Percentiles rank a stretch among this genome's conserved stretches.
Evolutionary conservation across 2,797 vertebrate species (phyloP).

Genomic region (Somateria mollissima): DNA sequence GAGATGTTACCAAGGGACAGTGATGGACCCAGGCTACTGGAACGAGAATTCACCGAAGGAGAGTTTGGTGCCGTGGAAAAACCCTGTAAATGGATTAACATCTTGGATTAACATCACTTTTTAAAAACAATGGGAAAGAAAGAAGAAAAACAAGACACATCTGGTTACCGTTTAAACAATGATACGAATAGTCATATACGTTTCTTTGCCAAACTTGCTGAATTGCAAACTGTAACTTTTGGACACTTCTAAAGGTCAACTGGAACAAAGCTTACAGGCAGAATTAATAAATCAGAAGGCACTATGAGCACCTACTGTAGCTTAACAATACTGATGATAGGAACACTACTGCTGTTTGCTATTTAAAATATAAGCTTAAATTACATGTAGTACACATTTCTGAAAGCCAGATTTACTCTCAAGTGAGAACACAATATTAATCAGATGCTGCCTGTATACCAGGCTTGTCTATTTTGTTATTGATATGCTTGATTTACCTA

Average conservation of each 20-base stretch:
- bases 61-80: conserved; percentile 78
- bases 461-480: neutral
- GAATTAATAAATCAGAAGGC: neutral
- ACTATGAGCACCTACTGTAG: neutral
- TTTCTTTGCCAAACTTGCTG: conserved; percentile 41
- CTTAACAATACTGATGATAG: neutral
- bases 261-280: conserved; percentile 35
- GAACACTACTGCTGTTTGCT: neutral
- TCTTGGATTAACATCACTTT: conserved; percentile 34
- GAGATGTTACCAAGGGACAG: conserved; percentile 88
- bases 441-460: neutral
- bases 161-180: conserved; percentile 54
- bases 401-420: neutral
- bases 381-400: neutral
- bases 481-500: neutral
- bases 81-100: conserved; percentile 78
- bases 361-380: conserved; percentile 3
- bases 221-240: conserved; percentile 55
- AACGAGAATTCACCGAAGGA: conserved; percentile 77
- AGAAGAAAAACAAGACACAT: conserved; percentile 57
- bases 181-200: conserved; percentile 27
- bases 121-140: conserved; percentile 15
- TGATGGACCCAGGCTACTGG: conserved; percentile 84
- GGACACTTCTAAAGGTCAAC: conserved; percentile 58
- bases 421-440: neutral